phyloP scores from a whole-genome alignment of 2,797 vertebrate genomes.

The Rallus crepitans region DNA sequence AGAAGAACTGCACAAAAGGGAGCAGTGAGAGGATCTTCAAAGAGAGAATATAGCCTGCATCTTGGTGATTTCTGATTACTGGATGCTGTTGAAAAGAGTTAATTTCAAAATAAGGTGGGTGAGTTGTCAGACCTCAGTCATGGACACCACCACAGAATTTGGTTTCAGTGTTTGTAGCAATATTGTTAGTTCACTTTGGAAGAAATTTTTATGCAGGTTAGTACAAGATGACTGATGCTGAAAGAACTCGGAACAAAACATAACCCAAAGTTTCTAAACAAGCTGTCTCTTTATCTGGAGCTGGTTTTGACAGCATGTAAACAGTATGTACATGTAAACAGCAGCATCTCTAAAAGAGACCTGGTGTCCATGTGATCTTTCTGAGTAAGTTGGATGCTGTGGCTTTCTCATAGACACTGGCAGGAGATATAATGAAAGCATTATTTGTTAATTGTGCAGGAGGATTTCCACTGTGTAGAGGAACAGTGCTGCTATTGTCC shows the following conservation, averaged over 20 bases:
- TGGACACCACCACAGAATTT: background rate
- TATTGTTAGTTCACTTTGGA: background rate
- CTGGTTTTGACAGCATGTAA: background rate
- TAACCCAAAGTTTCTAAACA: background rate
- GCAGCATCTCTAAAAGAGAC: background rate
- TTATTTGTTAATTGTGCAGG: background rate
- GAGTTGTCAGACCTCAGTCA: fast-evolving
- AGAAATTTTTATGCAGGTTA: background rate
- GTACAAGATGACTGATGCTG: background rate
- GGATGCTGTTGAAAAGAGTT: background rate
- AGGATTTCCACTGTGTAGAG: background rate
- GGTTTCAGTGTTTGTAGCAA: background rate
- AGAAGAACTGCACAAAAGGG: background rate
- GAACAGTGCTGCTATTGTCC: background rate
- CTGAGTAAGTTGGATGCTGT: background rate
- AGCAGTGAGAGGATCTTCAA: background rate
- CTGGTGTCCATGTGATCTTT: background rate
- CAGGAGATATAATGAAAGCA: background rate
- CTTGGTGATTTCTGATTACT: background rate
- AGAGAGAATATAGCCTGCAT: background rate
- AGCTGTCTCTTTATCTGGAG: background rate
- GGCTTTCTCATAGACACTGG: background rate
- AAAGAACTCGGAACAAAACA: background rate
- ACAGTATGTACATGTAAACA: fast-evolving
- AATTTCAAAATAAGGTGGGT: background rate